A percentile compares a stretch with the other conserved stretches of the same genome.
These are phyloP conservation scores for Rhinogobio ventralis DNA, from an alignment of 2,797 vertebrate species.

Conservation along the genomic window DNA sequence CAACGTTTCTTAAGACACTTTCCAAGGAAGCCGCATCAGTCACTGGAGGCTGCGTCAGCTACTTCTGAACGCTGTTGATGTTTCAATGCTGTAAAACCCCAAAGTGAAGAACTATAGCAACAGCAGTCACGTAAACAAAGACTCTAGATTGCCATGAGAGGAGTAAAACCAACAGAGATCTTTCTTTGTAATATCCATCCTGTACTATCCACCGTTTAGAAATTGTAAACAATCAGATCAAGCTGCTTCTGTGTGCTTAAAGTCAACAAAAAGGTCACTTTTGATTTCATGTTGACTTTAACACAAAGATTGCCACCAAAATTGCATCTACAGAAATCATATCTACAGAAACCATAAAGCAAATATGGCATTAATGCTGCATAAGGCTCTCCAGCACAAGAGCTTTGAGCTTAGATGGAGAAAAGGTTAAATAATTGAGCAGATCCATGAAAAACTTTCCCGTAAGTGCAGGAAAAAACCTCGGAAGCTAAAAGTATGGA, in stretches of 20 bases:
- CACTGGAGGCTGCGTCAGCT: conserved; percentile 30
- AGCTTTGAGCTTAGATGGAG: conserved; percentile 12
- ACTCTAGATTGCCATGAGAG: neutral
- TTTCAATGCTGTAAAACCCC: conserved; percentile 43
- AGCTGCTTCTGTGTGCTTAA: neutral
- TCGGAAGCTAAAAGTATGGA: neutral
- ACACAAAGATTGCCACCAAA: neutral
- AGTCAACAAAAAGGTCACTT: neutral
- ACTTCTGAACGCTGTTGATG: conserved; percentile 34
- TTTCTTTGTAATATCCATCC: neutral
- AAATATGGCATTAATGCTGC: conserved; percentile 6
- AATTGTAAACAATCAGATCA: neutral
- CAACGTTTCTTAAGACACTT: neutral
- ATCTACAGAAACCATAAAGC: neutral
- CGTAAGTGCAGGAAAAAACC: conserved; percentile 6
- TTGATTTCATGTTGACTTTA: neutral
- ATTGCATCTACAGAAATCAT: neutral
- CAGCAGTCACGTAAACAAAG: conserved; percentile 38
- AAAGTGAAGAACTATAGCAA: conserved; percentile 40
- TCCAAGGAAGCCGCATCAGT: conserved; percentile 7
- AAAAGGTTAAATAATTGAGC: conserved; percentile 37
- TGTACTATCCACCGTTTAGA: neutral
- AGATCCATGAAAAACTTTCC: neutral
- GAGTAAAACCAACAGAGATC: neutral
- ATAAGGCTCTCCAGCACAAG: neutral